Base-by-base conservation (phyloP, 2,113 vertebrate species). In the Brachirus orientalis region DNA sequence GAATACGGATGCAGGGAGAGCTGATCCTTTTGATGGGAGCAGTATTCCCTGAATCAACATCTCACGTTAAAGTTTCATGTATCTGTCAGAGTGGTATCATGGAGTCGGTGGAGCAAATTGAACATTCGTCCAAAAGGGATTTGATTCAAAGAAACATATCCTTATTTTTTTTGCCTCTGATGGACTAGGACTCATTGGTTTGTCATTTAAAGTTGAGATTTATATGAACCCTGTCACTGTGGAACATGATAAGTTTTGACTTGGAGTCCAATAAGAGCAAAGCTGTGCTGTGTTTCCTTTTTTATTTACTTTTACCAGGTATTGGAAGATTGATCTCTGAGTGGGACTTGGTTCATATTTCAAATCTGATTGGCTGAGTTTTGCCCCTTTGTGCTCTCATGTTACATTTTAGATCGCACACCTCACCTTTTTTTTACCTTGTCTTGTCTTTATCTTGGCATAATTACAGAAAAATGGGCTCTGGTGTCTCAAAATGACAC, bases 131-230 rank as follows among this genome's bases (percentile, higher is more conserved):
- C 80, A n/a, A 3, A 6, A 56, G 82, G 80, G 68, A 65, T 75
- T 73, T 71, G 18, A 75, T 87, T 90, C 76, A 85, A 78, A 86
- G 65, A 69, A 69, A 65, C 16, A 0, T 22, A 75, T 68, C 64
- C 48, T 71, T 72, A 82, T 38, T 3, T 66, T 36, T 1, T 63
- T 68, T 43, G 64, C 72, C 63, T 37, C 55, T 56, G 81, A 79
- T 65, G 59, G 72, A 71, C 75, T 50, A 0, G 2, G 16, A 63
- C 46, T 79, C 6, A 10, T 55, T 45, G 77, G 77, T 76, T 78
- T 75, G 62, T 79, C 65, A 83, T 86, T 86, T 79, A 36, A 82
- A 85, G 86, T 77, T 79, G 60, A 80, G 58, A 60, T 62, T 74
- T 63, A 45, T 63, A 62, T 55, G 40, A 78, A 78, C 67, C 54